Evolutionary conservation across 2,797 vertebrate genomes (phyloP).

Genomic region (Anguilla marmorata): DNA sequence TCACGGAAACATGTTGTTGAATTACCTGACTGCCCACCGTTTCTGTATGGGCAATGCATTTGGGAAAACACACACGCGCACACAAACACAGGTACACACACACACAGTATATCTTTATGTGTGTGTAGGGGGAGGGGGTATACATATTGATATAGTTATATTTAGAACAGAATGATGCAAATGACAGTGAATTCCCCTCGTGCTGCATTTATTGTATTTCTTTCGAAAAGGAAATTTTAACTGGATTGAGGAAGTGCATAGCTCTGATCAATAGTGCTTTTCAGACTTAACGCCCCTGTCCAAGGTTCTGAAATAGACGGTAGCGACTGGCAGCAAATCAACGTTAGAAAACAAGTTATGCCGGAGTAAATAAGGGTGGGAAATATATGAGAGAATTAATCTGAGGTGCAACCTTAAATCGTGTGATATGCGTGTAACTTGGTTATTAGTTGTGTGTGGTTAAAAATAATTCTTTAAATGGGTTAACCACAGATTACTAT

Average conservation of each 20-base stretch:
- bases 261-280: slow-evolving; percentile 49
- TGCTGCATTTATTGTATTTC: slow-evolving; percentile 42
- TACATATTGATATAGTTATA: slow-evolving; percentile 8
- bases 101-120: not conserved
- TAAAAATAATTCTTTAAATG: not conserved
- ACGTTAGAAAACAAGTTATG: slow-evolving; percentile 42
- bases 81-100: not conserved
- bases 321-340: slow-evolving; percentile 48
- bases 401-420: not conserved
- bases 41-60: not conserved
- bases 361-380: not conserved
- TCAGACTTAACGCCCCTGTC: slow-evolving; percentile 54
- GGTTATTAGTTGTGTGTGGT: not conserved
- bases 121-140: not conserved
- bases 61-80: not conserved
- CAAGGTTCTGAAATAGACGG: slow-evolving; percentile 68
- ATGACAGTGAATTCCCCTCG: slow-evolving; percentile 18
- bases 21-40: not conserved
- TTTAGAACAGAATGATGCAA: slow-evolving; percentile 21
- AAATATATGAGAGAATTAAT: not conserved
- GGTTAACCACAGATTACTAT: not conserved
- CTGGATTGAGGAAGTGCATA: slow-evolving; percentile 39
- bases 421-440: not conserved
- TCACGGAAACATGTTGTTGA: not conserved
- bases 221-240: slow-evolving; percentile 40